Evolutionary conservation across 1,140 invertebrate species (phyloP).

Genomic region (Neodiprion lecontei): DNA sequence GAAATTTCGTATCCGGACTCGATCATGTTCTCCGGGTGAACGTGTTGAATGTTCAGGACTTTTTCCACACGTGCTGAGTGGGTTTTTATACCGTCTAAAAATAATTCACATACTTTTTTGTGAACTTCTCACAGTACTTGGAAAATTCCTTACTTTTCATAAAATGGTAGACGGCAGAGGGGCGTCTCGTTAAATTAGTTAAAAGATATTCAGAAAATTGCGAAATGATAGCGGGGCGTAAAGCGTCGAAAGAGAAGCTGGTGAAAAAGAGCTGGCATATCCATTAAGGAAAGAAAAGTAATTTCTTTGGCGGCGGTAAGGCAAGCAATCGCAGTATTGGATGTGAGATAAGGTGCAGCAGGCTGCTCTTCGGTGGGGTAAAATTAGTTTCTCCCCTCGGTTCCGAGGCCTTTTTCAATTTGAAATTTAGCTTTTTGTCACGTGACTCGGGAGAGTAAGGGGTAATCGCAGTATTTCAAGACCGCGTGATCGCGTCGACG

Average conservation of each 20-base stretch:
- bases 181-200: background rate
- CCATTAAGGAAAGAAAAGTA: constrained; percentile 7
- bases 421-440: background rate
- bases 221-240: background rate
- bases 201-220: background rate
- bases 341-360: background rate
- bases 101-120: too few relatives aligned
- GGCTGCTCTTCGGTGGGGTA: background rate
- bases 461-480: constrained; percentile 5
- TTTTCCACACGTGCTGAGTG: too few relatives aligned
- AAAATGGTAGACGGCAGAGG: too few relatives aligned
- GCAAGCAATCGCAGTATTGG: constrained; percentile 2
- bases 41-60: too few relatives aligned
- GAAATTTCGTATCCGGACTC: too few relatives aligned
- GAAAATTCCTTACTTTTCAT: too few relatives aligned
- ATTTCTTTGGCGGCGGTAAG: background rate
- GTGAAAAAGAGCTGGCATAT: background rate
- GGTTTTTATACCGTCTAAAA: too few relatives aligned
- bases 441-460: background rate
- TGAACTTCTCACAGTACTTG: too few relatives aligned
- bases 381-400: background rate
- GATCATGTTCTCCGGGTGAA: too few relatives aligned
- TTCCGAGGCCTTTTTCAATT: background rate
- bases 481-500: background rate
- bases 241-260: background rate